Evolutionary conservation across 2,113 vertebrate species (phyloP), one percentile per base, ranked within the genome.

Genomic region (Greenwoodochromis staneri): DNA sequence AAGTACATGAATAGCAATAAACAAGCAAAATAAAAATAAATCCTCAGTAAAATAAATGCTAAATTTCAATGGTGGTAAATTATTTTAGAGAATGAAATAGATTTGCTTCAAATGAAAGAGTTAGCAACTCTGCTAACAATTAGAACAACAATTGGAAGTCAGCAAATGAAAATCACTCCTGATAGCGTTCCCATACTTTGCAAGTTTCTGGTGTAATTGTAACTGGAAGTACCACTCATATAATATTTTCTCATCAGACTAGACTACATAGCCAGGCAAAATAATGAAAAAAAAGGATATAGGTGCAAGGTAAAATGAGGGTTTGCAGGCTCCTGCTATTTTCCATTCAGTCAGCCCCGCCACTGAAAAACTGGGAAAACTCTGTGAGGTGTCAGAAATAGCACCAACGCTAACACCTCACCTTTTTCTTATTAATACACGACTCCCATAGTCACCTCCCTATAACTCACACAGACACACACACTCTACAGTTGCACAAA

Each of bases 301-400:
- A 85, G 63, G 61, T 45, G 51, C 87, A 88, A 91, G 91, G 86
- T 90, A 82, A 91, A 91, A 89, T 84, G 73, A 88, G 71, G 82
- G 88, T 38, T 85, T 81, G 80, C 82, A 29, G 85, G 85, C 81
- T 83, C 87, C 80, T 4, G 17, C 54, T 85, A 81, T 89, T 89
- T 92, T 90, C 80, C 57, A 59, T 91, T 88, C 89, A 91, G 81
- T 88, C 92, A 81, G 69, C 11, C 73, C 81, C 13, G 29, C 86
- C 84, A 88, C 84, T 90, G 93, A 88, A 88, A 84, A 89, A 45
- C 63, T 69, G 27, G 90, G 86, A 88, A 89, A 63, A 55, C 78
- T 93, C 90, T 94, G 91, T 27, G 83, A 93, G 89, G 90, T 93
- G 91, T 95, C 92, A 93, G 91, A 93, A 96, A 96, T 94, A 94